Evolutionary conservation across 2,797 vertebrate genomes (phyloP).

Genomic region (Pyrrhura leucotis): DNA sequence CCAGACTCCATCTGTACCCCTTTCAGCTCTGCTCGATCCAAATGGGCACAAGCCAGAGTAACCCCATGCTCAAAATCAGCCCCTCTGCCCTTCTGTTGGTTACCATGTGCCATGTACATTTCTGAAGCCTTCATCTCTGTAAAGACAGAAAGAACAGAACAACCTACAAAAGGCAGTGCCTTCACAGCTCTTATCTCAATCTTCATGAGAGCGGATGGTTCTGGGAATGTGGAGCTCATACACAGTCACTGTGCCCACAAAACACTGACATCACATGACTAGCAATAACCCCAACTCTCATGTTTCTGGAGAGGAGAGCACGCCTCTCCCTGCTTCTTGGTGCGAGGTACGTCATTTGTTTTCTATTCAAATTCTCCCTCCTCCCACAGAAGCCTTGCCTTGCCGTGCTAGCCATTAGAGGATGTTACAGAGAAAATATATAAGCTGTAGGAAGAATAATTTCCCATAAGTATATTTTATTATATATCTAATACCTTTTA

Average conservation of each 20-base stretch:
- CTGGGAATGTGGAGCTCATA: constrained; percentile 19
- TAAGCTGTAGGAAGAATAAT: not conserved
- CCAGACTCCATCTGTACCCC: not conserved
- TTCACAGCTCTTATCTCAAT: not conserved
- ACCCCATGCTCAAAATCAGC: not conserved
- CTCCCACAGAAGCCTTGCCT: constrained; percentile 36
- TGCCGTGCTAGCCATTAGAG: not conserved
- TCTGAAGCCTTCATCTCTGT: not conserved
- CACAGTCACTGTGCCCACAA: constrained; percentile 32
- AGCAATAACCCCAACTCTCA: not conserved
- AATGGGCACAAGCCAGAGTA: not conserved
- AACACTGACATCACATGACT: constrained; percentile 40
- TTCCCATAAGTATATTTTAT: constrained; percentile 43
- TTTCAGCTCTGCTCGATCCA: not conserved
- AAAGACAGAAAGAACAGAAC: not conserved
- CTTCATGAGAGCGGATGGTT: not conserved
- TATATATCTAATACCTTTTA: constrained; percentile 23
- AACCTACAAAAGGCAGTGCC: not conserved
- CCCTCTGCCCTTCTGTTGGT: not conserved
- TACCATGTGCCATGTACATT: not conserved
- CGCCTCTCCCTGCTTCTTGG: constrained; percentile 21
- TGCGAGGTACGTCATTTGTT: constrained; percentile 39
- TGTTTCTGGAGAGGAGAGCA: constrained; percentile 24
- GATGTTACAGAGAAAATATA: constrained; percentile 9
- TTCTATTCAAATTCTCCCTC: constrained; percentile 56